Base-by-base conservation (phyloP, 2,888 invertebrate genomes). In the Antheraea yamamai region DNA sequence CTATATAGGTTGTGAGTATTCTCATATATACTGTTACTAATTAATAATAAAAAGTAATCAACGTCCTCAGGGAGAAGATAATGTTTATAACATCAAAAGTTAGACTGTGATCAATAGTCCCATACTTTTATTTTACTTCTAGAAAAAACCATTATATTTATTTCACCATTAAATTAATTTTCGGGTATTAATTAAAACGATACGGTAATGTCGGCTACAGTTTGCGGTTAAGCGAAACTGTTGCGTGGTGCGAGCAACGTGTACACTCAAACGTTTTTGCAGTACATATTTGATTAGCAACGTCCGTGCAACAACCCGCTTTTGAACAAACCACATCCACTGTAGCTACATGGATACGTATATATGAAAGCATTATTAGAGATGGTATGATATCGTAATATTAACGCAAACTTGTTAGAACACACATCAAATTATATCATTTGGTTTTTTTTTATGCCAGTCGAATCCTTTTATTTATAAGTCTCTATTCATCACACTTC, bases 181-280 rank as follows among this genome's bases (percentile, higher is more conserved):
- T 75, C 74, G 76, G 77, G 77, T 82, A 84, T 82, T 83, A 80
- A 81, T 80, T 80, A 80, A 79, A 80, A 71, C 73, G 64, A 55
- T 84, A 84, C 79, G 78, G 79, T 80, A 81, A 79, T 83, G 88
- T 85, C 87, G 86, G 84, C 79, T 87, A 88, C 90, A 91, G 89
- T 88, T 88, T 91, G 93, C 84, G 92, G 93, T 90, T 80, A 81
- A 86, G 84, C 85, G 84, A 87, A 87, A 83, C 76, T 76, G 80
- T 23, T 23, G 23, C 77, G 80, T 82, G 39, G 79, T 74, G 76
- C 76, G 77, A 70, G 80, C 77, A 78, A 80, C 81, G 81, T 80
- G 89, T 91, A 91, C 90, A 39, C 89, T 89, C 85, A 80, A 80
- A 83, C 85, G 86, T 93, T 93, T 93, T 92, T 92, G 90, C 87